Evolutionary conservation across 2,113 vertebrate species (phyloP).

Genomic region (Sclerurus mexicanus): DNA sequence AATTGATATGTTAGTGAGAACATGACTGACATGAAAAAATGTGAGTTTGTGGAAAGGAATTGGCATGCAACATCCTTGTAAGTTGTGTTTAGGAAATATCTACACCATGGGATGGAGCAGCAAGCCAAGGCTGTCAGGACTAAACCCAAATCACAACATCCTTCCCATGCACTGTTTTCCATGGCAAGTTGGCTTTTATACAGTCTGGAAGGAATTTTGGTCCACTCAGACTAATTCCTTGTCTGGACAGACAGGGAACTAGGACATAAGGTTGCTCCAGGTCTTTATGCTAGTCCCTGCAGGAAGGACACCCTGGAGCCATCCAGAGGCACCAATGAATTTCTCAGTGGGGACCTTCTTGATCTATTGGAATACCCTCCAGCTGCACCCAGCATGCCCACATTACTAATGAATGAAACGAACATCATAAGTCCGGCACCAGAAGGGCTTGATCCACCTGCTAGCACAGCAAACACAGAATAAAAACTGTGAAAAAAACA

Average conservation of each 20-base stretch:
- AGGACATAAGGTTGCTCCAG: neutral
- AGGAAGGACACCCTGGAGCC: neutral
- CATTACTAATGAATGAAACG: neutral
- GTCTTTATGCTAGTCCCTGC: neutral
- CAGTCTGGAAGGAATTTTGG: neutral
- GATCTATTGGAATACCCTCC: neutral
- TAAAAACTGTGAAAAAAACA: neutral
- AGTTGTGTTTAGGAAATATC: neutral
- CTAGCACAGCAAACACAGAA: neutral
- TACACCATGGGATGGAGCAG: neutral
- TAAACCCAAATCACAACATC: neutral
- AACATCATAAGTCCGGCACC: neutral
- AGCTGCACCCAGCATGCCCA: neutral
- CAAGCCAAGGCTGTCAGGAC: neutral
- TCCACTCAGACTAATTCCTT: neutral
- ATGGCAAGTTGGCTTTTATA: neutral
- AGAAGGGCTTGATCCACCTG: neutral
- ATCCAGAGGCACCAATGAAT: rapidly evolving
- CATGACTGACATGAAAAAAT: neutral
- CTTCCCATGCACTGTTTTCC: neutral
- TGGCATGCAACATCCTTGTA: neutral
- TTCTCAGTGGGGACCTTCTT: neutral
- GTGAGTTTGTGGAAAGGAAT: neutral
- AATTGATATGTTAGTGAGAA: neutral
- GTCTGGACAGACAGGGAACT: neutral